These are phyloP conservation scores for Arrhopalites spinosus DNA, from an alignment of 2,888 invertebrate genomes.

Conservation along the genomic window DNA sequence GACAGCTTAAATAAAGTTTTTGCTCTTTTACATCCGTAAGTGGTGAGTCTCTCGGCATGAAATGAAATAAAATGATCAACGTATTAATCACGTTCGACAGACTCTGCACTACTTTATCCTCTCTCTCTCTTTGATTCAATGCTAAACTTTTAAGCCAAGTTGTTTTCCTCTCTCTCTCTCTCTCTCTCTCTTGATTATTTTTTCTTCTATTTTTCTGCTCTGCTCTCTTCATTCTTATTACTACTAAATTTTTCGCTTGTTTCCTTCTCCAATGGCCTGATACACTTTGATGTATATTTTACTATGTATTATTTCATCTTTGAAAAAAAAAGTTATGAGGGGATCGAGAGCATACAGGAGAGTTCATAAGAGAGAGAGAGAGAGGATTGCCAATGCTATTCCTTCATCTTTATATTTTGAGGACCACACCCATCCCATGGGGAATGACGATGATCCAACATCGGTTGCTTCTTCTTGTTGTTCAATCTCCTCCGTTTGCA, in stretches of 20 bases:
- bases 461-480: background rate
- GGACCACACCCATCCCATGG: slow-evolving; percentile 19
- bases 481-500: background rate
- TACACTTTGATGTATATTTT: background rate
- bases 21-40: too few relatives aligned
- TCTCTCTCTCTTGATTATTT: background rate
- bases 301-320: background rate
- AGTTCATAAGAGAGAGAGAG: background rate
- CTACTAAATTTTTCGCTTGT: background rate
- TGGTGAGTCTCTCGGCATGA: too few relatives aligned
- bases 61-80: too few relatives aligned
- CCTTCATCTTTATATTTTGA: background rate
- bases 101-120: background rate
- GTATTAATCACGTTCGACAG: background rate
- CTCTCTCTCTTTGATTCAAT: background rate
- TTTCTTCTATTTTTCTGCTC: background rate
- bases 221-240: too few relatives aligned
- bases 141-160: background rate
- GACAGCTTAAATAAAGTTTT: too few relatives aligned
- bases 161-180: background rate
- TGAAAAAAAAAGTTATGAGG: background rate
- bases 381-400: background rate
- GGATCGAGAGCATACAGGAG: background rate
- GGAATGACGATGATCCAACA: slow-evolving; percentile 18
- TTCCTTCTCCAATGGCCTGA: background rate